phyloP scores from a whole-genome alignment of 2,113 vertebrate species.

The Orthochromis indermauri region DNA sequence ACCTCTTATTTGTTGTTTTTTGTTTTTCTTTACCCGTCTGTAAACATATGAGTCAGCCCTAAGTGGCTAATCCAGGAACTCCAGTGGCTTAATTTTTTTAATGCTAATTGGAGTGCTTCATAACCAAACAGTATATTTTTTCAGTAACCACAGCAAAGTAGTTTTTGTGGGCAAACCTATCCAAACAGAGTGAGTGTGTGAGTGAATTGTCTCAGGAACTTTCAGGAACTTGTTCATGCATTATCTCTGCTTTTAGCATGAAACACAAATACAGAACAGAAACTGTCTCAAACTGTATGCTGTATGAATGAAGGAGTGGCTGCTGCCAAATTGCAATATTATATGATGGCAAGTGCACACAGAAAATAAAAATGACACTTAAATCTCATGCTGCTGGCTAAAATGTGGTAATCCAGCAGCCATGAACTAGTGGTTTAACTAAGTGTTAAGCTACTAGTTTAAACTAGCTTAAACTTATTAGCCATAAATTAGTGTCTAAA shows the following conservation, averaged over 20 bases:
- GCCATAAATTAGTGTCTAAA: background rate
- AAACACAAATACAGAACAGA: background rate
- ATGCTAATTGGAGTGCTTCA: background rate
- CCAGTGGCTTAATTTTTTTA: background rate
- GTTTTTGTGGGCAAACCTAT: background rate
- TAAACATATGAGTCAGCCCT: background rate
- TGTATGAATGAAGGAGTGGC: background rate
- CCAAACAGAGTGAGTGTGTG: background rate
- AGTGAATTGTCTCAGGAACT: background rate
- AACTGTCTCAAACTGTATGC: background rate
- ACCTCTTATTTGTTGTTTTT: background rate
- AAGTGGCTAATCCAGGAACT: background rate
- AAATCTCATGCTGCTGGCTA: background rate
- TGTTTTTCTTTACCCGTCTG: background rate
- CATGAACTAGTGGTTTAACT: background rate
- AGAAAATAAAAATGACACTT: background rate
- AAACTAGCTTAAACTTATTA: background rate
- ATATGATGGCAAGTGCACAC: background rate
- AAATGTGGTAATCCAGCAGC: background rate
- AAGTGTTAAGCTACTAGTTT: background rate
- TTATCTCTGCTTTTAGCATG: background rate
- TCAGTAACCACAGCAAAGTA: background rate
- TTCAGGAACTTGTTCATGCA: background rate
- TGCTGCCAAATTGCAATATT: background rate
- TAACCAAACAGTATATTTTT: background rate